Conservation (phyloP, 2,797 vertebrate genomes). For the Poeciliopsis presidionis region DNA sequence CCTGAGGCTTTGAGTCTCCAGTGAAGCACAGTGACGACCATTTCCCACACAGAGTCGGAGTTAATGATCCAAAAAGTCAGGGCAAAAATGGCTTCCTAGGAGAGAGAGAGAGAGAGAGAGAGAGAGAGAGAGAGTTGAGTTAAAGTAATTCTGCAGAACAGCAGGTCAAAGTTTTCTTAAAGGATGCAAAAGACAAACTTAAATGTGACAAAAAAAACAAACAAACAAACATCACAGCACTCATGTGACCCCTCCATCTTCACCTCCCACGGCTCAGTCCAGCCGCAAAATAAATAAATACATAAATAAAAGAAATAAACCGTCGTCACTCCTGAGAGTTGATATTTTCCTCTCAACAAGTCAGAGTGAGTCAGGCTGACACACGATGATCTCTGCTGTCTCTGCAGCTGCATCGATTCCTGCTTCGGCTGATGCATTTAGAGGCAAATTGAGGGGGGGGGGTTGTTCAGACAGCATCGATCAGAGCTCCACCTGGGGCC, state of each 20-base stretch:
- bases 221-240: background rate
- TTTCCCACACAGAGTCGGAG: background rate
- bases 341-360: slow-evolving; percentile 32
- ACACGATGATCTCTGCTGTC: slow-evolving; percentile 17
- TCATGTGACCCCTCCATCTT: background rate
- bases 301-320: too few relatives aligned
- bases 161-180: background rate
- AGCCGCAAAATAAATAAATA: background rate
- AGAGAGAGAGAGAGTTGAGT: background rate
- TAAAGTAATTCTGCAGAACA: background rate
- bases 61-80: too few relatives aligned
- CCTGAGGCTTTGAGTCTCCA: background rate
- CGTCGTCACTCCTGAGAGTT: slow-evolving; percentile 1
- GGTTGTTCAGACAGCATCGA: slow-evolving; percentile 62
- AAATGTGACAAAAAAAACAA: background rate
- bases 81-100: too few relatives aligned
- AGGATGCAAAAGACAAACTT: background rate
- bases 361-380: slow-evolving; percentile 25
- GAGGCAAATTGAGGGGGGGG: slow-evolving; percentile 22
- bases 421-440: slow-evolving; percentile 54
- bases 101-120: too few relatives aligned
- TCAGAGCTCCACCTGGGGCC: slow-evolving; percentile 55
- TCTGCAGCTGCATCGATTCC: slow-evolving; percentile 47
- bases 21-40: background rate
- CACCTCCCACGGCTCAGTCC: background rate